Evolutionary conservation across 2,888 invertebrate species (phyloP), one percentile per base, ranked within the genome.

Genomic region (Lamellibrachia satsuma): DNA sequence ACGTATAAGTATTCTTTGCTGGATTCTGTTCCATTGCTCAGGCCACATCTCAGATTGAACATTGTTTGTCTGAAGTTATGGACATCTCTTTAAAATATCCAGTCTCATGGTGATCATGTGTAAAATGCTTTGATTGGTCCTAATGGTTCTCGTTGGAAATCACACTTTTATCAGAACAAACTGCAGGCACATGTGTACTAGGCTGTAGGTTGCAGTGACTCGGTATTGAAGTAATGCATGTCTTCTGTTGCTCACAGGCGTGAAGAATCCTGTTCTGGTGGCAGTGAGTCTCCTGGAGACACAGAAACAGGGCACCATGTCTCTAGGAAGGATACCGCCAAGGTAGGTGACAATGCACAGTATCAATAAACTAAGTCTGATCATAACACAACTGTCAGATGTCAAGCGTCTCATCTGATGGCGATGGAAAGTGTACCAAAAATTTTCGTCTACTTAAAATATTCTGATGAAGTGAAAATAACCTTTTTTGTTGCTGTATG

Each of bases 261-360:
- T 97, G 0, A 95, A 95, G 93, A 97, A 97, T 94, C 97, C 97
- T 22, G 95, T 97, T 2, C 91, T 94, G 55, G 95, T 96, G 11
- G 97, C 97, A 0, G 97, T 98, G 95, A 97, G 97, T 93, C 97
- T 99, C 60, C 98, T 99, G 94, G 97, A 98, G 90, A 97, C 98
- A 93, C 99, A 99, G 96, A 97, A 97, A 94, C 97, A 97, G 93
- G 95, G 96, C 91, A 94, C 94, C 60, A 97, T 97, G 95, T 97
- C 98, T n/a, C 97, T 98, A 94, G 98, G 98, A 9, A 97, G 98
- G 96, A 97, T 99, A 94, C 98, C 98, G 11, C 99, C 99, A 27
- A 97, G 97, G 97, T 97, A 94, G 94, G 94, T 55, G n/a, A 90
- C 75, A 3, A 0, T 22, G 22, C 15, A 11, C 22, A 22, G 22